Percentiles rank a stretch among this genome's conserved stretches.
Conservation (phyloP, 2,797 vertebrate genomes). For the Myotis myotis region DNA sequence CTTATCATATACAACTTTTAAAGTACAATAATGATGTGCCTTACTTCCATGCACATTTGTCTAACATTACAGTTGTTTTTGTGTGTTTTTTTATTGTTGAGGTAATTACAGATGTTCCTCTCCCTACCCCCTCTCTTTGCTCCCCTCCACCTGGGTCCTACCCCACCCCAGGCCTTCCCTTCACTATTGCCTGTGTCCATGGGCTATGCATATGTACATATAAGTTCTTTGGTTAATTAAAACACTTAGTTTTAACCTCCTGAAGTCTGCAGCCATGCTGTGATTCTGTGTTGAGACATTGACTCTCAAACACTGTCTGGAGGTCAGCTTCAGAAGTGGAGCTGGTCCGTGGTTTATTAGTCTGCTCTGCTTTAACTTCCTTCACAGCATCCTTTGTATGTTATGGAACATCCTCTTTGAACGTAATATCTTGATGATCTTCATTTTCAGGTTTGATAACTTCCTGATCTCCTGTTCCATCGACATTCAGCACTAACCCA, state of each 20-base stretch:
- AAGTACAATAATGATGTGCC: neutral
- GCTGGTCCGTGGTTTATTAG: conserved; percentile 82
- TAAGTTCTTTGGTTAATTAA: neutral
- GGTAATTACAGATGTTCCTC: neutral
- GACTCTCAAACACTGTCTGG: conserved; percentile 74
- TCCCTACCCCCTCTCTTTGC: neutral
- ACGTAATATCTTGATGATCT: conserved; percentile 40
- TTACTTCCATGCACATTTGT: neutral
- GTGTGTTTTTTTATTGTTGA: neutral
- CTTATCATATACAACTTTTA: neutral
- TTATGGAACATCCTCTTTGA: conserved; percentile 41
- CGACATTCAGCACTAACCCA: conserved; percentile 78
- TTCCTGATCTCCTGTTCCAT: conserved; percentile 78
- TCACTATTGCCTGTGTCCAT: neutral
- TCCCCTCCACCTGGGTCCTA: neutral
- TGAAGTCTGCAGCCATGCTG: conserved; percentile 85
- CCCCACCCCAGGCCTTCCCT: neutral
- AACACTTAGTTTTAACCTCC: conserved; percentile 84
- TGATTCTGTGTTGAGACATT: conserved; percentile 67
- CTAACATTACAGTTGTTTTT: neutral
- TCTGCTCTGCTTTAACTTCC: conserved; percentile 72
- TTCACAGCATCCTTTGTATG: conserved; percentile 22
- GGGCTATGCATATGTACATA: neutral
- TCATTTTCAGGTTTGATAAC: conserved; percentile 77
- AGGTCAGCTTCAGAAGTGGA: conserved; percentile 73